phyloP scores from a whole-genome alignment of 2,113 vertebrate genomes.

The Bufo gargarizans region DNA sequence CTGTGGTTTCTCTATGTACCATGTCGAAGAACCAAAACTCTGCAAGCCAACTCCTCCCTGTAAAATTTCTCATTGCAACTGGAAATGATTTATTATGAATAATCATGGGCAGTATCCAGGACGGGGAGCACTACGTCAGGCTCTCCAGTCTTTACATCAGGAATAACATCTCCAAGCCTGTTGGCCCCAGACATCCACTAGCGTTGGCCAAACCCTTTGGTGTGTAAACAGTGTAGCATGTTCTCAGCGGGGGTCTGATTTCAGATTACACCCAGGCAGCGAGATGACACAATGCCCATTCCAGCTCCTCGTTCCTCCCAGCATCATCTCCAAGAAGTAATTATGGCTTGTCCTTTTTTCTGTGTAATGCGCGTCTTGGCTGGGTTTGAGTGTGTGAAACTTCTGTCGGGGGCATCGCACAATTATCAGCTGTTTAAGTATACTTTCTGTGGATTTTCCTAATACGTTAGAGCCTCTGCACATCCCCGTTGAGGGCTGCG shows the following conservation, averaged over 20 bases:
- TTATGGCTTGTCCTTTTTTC: constrained; percentile 19
- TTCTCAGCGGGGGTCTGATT: constrained; percentile 28
- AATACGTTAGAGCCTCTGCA: background rate
- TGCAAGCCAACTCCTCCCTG: background rate
- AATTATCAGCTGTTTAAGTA: constrained; percentile 19
- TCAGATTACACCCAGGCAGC: constrained; percentile 17
- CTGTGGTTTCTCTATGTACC: background rate
- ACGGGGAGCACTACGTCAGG: background rate
- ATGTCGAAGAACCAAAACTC: background rate
- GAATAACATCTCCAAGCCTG: constrained; percentile 3
- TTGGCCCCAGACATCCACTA: constrained; percentile 36
- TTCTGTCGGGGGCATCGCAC: background rate
- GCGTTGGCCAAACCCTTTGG: constrained; percentile 8
- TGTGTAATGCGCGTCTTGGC: constrained; percentile 2
- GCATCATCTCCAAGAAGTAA: constrained; percentile 23
- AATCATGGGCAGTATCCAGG: background rate
- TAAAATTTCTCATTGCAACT: background rate
- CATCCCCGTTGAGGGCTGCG: background rate
- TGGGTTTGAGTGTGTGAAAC: constrained; percentile 4
- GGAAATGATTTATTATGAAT: background rate
- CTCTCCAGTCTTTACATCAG: constrained; percentile 8
- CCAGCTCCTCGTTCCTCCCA: background rate
- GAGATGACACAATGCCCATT: constrained; percentile 21
- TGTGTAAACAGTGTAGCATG: background rate
- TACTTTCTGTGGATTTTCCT: constrained; percentile 21